Evolutionary conservation across 2,888 invertebrate genomes (phyloP).

Genomic region (Thyatira batis): DNA sequence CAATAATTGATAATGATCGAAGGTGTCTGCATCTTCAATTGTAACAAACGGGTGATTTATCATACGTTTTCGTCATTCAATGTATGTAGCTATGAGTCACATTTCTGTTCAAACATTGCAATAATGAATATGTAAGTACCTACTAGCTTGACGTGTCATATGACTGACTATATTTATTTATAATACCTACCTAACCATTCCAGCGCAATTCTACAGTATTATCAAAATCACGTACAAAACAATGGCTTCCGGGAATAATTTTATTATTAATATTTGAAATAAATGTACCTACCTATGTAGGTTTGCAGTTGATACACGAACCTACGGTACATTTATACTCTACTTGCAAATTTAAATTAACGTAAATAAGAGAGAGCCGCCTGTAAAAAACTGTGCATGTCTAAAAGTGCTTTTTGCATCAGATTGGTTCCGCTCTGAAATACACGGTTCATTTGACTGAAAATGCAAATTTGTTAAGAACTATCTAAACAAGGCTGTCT

Average conservation of each 20-base stretch:
- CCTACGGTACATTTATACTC: not conserved
- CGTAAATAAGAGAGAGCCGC: not conserved
- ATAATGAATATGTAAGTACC: not conserved
- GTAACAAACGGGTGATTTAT: not conserved
- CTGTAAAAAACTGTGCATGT: not conserved
- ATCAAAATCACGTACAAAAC: not conserved
- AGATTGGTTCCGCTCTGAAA: not conserved
- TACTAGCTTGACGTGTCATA: not conserved
- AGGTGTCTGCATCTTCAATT: slow-evolving; percentile 23
- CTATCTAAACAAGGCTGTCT: not conserved
- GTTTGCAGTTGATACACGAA: too few species aligned
- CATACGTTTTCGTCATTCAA: not conserved
- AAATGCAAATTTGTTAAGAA: not conserved
- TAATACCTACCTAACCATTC: not conserved
- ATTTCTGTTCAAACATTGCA: not conserved
- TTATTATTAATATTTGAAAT: not conserved
- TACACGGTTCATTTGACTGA: not conserved
- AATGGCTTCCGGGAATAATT: not conserved
- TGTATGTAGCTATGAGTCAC: not conserved
- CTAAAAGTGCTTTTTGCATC: not conserved
- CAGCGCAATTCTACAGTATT: not conserved
- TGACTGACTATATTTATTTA: not conserved
- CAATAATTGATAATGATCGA: slow-evolving; percentile 32
- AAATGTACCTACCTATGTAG: too few species aligned
- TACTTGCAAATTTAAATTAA: not conserved